Evolutionary conservation across 35 echinoderm and acorn worm species (phyloP).

Genomic region (Patiria miniata): DNA sequence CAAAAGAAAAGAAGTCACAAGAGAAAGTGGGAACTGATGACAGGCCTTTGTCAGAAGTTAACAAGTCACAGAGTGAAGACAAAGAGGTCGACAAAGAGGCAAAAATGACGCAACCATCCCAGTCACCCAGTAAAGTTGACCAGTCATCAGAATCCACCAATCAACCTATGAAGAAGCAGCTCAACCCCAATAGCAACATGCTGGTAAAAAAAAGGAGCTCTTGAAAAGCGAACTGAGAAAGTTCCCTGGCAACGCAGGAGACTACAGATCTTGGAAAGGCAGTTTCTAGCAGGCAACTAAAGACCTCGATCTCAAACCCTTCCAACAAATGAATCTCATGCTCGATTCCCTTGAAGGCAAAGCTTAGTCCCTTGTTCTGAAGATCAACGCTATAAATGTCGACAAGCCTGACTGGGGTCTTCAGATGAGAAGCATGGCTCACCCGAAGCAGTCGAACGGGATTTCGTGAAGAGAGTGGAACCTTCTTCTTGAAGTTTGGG

Average conservation of each 20-base stretch:
- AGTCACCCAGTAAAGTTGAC: background rate
- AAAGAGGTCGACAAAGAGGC: too few species aligned
- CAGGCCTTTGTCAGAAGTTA: too few species aligned
- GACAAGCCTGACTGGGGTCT: constrained; percentile 52
- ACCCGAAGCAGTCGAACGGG: constrained; percentile 65
- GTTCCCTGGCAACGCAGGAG: background rate
- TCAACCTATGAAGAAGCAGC: constrained; percentile 8
- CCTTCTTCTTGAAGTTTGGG: constrained; percentile 42
- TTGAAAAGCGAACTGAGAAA: constrained; percentile 18
- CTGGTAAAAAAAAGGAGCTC: constrained; percentile 9
- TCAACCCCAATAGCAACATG: constrained; percentile 11
- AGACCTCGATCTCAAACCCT: constrained; percentile 44
- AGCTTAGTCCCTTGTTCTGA: constrained; percentile 39
- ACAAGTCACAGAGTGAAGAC: too few species aligned
- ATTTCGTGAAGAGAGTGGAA: constrained; percentile 51
- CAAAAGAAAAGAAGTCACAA: background rate
- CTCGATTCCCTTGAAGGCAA: constrained; percentile 38
- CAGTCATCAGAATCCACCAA: background rate
- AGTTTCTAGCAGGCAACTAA: constrained; percentile 61
- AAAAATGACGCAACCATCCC: too few species aligned
- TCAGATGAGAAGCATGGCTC: constrained; percentile 59
- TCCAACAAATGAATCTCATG: constrained; percentile 59
- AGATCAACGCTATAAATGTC: constrained; percentile 44
- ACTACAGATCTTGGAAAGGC: constrained; percentile 54
- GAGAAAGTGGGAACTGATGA: background rate